phyloP scores from a whole-genome alignment of 2,113 vertebrate genomes.

The Condylura cristata region DNA sequence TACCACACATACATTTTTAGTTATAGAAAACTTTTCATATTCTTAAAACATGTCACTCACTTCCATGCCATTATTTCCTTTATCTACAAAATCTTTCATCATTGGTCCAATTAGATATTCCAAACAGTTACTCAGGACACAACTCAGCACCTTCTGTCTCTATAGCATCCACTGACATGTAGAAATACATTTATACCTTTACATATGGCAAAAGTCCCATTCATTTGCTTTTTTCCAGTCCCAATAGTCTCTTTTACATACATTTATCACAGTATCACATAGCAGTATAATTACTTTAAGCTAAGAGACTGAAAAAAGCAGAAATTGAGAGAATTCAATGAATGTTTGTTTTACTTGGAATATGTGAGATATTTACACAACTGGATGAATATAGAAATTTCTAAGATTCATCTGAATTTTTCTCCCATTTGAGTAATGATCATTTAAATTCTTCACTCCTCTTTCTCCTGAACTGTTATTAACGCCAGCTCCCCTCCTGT shows the following conservation, averaged over 20 bases:
- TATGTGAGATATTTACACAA: conserved; percentile 25
- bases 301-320: not conserved
- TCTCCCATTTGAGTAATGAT: not conserved
- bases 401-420: conserved; percentile 40
- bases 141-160: not conserved
- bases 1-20: not conserved
- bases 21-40: not conserved
- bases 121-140: not conserved
- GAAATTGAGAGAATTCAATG: not conserved
- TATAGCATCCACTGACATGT: not conserved
- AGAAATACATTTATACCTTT: not conserved
- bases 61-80: not conserved
- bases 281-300: not conserved
- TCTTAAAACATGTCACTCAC: not conserved
- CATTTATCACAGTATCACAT: not conserved
- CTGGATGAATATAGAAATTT: not conserved
- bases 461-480: not conserved
- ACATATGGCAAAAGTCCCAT: not conserved
- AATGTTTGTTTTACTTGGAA: not conserved
- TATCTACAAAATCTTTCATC: not conserved
- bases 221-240: not conserved
- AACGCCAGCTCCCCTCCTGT: not conserved
- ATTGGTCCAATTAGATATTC: not conserved
- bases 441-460: not conserved
- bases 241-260: not conserved